A percentile compares a stretch with the other conserved stretches of the same genome.
Evolutionary conservation across 2,113 vertebrate species (phyloP).

Genomic region (Raja brachyura): DNA sequence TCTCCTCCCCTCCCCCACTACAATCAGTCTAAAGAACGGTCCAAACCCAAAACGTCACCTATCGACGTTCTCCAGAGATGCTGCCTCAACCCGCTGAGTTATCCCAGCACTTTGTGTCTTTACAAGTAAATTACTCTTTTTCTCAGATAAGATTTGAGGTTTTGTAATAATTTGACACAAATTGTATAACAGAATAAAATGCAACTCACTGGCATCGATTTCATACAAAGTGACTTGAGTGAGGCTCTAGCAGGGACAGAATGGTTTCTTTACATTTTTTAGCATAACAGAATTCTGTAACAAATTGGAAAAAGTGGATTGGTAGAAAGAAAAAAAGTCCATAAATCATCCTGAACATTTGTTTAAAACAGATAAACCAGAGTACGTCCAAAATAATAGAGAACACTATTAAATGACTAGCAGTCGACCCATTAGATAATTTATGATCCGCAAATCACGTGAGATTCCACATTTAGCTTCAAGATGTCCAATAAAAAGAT

Average conservation of each 20-base stretch:
- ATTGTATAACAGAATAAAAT: neutral
- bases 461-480: neutral
- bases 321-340: neutral
- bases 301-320: neutral
- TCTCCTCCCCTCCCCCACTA: no score
- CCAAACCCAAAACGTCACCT: no score
- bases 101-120: no score
- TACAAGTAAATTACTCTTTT: neutral
- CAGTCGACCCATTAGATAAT: neutral
- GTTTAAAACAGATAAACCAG: neutral
- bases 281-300: neutral
- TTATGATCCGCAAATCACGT: neutral
- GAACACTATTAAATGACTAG: neutral
- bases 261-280: neutral
- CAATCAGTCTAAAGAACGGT: no score
- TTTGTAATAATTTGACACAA: neutral
- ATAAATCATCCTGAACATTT: neutral
- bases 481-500: neutral
- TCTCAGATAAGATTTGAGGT: neutral
- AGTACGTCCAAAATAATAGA: neutral
- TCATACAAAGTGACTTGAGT: neutral
- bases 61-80: no score
- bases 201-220: neutral
- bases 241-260: neutral
- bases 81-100: no score